Percentiles rank a stretch among this genome's conserved stretches.
These are phyloP conservation scores for Triplophysa siluroides DNA, from an alignment of 2,113 vertebrate species.

Conservation along the genomic window DNA sequence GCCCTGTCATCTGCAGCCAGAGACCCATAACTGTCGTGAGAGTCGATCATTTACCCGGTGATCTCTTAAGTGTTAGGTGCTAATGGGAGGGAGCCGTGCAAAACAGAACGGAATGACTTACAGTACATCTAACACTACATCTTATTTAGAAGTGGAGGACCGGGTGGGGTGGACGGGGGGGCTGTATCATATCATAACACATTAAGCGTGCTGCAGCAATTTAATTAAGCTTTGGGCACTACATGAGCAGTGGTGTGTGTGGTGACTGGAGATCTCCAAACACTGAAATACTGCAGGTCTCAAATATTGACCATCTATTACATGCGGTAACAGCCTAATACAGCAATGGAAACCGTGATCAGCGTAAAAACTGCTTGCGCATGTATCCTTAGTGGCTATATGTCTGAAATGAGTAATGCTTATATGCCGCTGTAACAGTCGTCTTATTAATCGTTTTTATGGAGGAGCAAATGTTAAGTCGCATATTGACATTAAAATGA, in stretches of 20 bases:
- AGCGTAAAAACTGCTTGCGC: not conserved
- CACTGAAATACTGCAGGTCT: constrained; percentile 43
- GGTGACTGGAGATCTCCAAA: constrained; percentile 67
- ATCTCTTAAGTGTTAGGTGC: constrained; percentile 78
- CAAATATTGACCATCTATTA: constrained; percentile 29
- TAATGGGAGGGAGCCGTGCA: constrained; percentile 72
- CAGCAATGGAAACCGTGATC: not conserved
- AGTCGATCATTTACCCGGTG: constrained; percentile 79
- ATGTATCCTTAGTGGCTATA: not conserved
- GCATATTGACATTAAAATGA: too few relatives aligned
- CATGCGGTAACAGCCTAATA: constrained; percentile 9
- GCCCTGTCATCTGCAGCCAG: constrained; percentile 74
- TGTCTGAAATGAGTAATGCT: not conserved
- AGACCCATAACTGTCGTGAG: constrained; percentile 79
- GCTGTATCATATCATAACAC: constrained; percentile 73
- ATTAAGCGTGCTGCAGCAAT: constrained; percentile 67
- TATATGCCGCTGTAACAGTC: not conserved
- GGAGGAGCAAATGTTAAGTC: too few relatives aligned
- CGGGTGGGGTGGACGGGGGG: constrained; percentile 26
- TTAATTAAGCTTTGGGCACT: constrained; percentile 70
- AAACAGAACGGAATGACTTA: constrained; percentile 76
- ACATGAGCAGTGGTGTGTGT: constrained; percentile 64
- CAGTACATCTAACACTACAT: constrained; percentile 67
- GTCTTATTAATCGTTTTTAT: too few relatives aligned
- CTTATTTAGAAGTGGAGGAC: constrained; percentile 55